Conservation (phyloP, 2,888 invertebrate genomes). For the Eristalis tenax region DNA sequence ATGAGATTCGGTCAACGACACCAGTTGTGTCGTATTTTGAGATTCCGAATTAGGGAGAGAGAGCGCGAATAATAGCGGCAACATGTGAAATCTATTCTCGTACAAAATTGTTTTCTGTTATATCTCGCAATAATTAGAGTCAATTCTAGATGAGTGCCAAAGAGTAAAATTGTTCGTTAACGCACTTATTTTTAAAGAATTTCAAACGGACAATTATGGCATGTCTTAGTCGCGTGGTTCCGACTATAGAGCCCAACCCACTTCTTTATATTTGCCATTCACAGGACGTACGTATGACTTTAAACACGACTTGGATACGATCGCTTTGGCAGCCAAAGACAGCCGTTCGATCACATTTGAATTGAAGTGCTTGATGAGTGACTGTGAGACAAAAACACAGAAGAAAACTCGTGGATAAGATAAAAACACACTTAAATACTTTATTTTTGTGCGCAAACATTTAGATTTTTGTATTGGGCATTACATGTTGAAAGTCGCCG, state of each 20-base stretch:
- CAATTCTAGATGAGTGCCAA: neutral
- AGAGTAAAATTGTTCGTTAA: neutral
- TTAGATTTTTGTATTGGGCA: neutral
- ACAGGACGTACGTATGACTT: too few species aligned
- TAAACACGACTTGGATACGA: too few species aligned
- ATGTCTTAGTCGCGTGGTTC: too few species aligned
- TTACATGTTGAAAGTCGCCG: neutral
- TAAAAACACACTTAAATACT: neutral
- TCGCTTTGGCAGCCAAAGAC: neutral
- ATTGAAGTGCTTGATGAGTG: neutral
- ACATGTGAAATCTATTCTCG: slow-evolving; percentile 33
- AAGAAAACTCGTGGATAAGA: neutral
- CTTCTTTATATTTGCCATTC: too few species aligned
- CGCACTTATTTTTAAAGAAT: neutral
- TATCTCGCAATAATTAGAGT: neutral
- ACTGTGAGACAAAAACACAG: neutral
- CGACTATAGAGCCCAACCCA: too few species aligned
- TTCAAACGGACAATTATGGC: neutral
- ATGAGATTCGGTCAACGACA: slow-evolving; percentile 19
- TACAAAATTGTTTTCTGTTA: slow-evolving; percentile 4
- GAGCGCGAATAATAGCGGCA: neutral
- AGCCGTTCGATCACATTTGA: neutral
- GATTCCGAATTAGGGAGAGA: neutral
- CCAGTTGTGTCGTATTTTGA: neutral
- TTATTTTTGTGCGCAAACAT: neutral